Percentiles rank a stretch among this genome's conserved stretches.
These are phyloP conservation scores for Pammene aurita DNA, from an alignment of 2,888 invertebrate genomes.

Conservation along the genomic window DNA sequence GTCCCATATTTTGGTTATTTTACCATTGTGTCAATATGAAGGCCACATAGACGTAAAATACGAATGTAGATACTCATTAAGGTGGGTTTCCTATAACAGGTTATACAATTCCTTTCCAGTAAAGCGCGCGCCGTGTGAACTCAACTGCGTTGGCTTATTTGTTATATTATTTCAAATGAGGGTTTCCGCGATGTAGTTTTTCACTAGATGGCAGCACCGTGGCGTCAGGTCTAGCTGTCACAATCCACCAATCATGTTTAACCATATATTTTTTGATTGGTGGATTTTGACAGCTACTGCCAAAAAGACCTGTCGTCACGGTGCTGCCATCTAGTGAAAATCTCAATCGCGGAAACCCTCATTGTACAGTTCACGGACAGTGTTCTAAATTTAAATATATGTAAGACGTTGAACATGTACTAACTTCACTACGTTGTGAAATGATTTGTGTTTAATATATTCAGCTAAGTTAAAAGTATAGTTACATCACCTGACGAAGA, in stretches of 20 bases:
- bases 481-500: not conserved
- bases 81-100: slow-evolving; percentile 54
- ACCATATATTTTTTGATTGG: too few species aligned
- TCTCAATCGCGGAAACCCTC: too few species aligned
- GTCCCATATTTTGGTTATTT: not conserved
- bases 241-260: too few species aligned
- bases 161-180: slow-evolving; percentile 35
- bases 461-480: not conserved
- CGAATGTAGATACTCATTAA: slow-evolving; percentile 54
- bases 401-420: slow-evolving; percentile 23
- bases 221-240: too few species aligned
- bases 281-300: too few species aligned
- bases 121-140: slow-evolving; percentile 37
- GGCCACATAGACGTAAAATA: slow-evolving; percentile 34
- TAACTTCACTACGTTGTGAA: slow-evolving; percentile 2
- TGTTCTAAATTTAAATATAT: slow-evolving; percentile 26
- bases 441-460: not conserved
- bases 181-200: too few species aligned
- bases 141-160: slow-evolving; percentile 31
- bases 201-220: too few species aligned
- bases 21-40: slow-evolving; percentile 1
- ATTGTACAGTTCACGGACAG: slow-evolving; percentile 36
- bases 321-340: too few species aligned
- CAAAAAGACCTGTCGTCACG: too few species aligned
- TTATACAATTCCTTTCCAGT: slow-evolving; percentile 64